A percentile compares a stretch with the other conserved stretches of the same genome.
These are phyloP conservation scores for Molanna angustata DNA, from an alignment of 2,888 invertebrate genomes.

Conservation along the genomic window DNA sequence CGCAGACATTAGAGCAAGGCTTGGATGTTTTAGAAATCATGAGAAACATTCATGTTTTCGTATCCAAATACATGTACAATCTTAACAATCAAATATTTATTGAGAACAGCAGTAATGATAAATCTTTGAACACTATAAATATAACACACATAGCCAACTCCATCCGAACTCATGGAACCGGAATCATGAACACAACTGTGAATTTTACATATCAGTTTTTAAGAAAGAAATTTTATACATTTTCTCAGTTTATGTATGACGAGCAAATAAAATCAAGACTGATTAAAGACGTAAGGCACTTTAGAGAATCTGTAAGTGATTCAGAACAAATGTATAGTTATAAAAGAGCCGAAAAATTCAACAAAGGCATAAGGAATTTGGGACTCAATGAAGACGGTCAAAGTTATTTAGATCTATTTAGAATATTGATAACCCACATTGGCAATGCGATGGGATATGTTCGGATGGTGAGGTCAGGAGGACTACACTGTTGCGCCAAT, in stretches of 20 bases:
- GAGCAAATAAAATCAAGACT: slow-evolving; percentile 96
- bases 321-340: slow-evolving; percentile 75
- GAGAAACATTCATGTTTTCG: slow-evolving; percentile 94
- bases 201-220: slow-evolving; percentile 94
- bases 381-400: slow-evolving; percentile 78
- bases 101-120: slow-evolving; percentile 86
- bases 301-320: slow-evolving; percentile 69
- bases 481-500: slow-evolving; percentile 87
- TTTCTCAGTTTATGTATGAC: slow-evolving; percentile 96
- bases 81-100: slow-evolving; percentile 95
- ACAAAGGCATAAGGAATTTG: slow-evolving; percentile 83
- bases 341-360: slow-evolving; percentile 91
- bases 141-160: slow-evolving; percentile 96
- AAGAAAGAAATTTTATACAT: slow-evolving; percentile 86
- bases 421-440: slow-evolving; percentile 89
- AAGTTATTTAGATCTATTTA: slow-evolving; percentile 90
- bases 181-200: slow-evolving; percentile 93
- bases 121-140: slow-evolving; percentile 92
- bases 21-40: slow-evolving; percentile 96
- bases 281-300: slow-evolving; percentile 81
- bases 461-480: slow-evolving; percentile 89
- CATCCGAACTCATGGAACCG: slow-evolving; percentile 93
- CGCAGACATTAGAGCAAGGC: slow-evolving; percentile 95
- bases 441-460: slow-evolving; percentile 97
- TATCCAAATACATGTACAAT: slow-evolving; percentile 90